A percentile compares a stretch with the other conserved stretches of the same genome.
These are phyloP conservation scores for Phainopepla nitens DNA, from an alignment of 2,113 vertebrate species.

Conservation along the genomic window DNA sequence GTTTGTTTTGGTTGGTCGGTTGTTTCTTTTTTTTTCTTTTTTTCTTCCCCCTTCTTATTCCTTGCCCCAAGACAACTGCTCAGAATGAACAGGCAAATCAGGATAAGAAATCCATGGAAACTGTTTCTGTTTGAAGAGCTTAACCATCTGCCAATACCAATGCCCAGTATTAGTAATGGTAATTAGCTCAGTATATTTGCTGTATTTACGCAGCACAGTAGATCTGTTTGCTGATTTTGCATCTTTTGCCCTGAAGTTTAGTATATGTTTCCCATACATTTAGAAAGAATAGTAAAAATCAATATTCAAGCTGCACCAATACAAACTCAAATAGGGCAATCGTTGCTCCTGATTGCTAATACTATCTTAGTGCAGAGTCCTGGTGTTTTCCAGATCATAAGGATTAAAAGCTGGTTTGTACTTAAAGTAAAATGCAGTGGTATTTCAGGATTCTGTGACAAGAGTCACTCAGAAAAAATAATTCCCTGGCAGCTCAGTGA, in stretches of 20 bases:
- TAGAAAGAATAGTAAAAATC: not conserved
- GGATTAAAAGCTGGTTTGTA: slow-evolving; percentile 15
- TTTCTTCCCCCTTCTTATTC: not conserved
- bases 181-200: slow-evolving; percentile 7
- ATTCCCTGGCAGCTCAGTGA: not conserved
- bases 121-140: slow-evolving; percentile 15
- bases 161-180: slow-evolving; percentile 13
- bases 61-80: not conserved
- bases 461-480: not conserved
- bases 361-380: not conserved
- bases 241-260: slow-evolving; percentile 1
- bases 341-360: not conserved
- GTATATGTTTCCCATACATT: not conserved
- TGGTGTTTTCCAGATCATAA: not conserved
- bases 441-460: not conserved
- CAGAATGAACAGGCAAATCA: slow-evolving; percentile 24
- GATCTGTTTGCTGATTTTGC: not conserved
- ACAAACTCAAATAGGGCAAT: not conserved
- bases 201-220: not conserved
- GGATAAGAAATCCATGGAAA: slow-evolving; percentile 14
- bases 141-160: slow-evolving; percentile 37
- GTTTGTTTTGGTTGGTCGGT: not conserved
- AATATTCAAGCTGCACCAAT: slow-evolving; percentile 6
- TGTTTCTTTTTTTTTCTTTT: not conserved
- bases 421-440: not conserved